Conservation (phyloP, 2,888 invertebrate genomes). For the Trachelus iudaicus region DNA sequence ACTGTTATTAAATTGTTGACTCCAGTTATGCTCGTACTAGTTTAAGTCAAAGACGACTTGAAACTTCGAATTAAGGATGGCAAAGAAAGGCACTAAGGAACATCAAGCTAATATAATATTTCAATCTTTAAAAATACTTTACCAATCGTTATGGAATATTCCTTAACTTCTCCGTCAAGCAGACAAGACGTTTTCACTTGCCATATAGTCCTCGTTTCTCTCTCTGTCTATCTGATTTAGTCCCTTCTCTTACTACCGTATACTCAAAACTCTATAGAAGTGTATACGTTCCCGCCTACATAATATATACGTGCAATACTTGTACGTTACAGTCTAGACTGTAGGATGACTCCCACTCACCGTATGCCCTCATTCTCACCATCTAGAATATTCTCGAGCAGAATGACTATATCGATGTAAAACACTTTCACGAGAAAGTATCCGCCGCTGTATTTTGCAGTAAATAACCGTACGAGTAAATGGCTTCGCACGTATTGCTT, state of each 20-base stretch:
- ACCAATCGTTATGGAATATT: neutral
- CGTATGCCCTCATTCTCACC: slow-evolving; percentile 25
- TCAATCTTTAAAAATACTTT: neutral
- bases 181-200: neutral
- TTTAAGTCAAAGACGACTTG: too few relatives aligned
- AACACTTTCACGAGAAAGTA: slow-evolving; percentile 37
- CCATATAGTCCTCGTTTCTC: neutral
- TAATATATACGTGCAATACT: neutral
- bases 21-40: too few relatives aligned
- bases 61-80: too few relatives aligned
- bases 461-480: neutral
- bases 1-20: too few relatives aligned
- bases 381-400: slow-evolving; percentile 22
- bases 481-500: neutral
- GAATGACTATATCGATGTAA: slow-evolving; percentile 16
- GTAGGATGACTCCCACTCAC: slow-evolving; percentile 13
- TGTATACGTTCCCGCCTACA: neutral
- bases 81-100: too few relatives aligned
- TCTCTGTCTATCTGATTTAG: neutral
- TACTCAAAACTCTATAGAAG: neutral
- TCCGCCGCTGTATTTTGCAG: neutral
- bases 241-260: neutral
- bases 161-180: neutral
- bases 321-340: neutral
- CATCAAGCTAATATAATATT: neutral